Evolutionary conservation across 2,797 vertebrate genomes (phyloP).

Genomic region (Lepidocolaptes lacrymiger): DNA sequence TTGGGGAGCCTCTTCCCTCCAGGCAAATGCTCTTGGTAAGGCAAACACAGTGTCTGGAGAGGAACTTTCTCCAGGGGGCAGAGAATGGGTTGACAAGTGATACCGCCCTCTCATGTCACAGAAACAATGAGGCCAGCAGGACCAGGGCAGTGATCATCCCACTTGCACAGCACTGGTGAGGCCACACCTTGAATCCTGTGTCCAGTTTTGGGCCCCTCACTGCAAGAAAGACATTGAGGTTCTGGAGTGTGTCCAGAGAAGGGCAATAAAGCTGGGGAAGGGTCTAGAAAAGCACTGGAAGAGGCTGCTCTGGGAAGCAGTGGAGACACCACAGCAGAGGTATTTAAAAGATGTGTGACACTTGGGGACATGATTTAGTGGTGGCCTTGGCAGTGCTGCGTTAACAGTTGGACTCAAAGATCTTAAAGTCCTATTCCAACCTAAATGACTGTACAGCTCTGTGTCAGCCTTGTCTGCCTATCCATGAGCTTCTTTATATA

Average conservation of each 20-base stretch:
- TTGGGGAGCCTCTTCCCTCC: not conserved
- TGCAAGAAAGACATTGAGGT: not conserved
- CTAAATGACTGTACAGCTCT: not conserved
- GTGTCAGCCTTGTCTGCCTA: not conserved
- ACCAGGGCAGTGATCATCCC: not conserved
- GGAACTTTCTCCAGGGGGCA: not conserved
- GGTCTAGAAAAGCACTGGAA: not conserved
- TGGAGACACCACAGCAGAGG: not conserved
- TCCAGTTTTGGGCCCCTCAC: not conserved
- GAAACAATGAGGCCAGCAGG: not conserved
- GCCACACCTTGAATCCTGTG: not conserved
- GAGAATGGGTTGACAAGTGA: not conserved
- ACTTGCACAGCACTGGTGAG: not conserved
- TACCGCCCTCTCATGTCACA: not conserved
- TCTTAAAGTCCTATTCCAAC: not conserved
- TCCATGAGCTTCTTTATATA: not conserved
- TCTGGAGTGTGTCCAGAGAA: not conserved
- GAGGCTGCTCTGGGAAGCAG: not conserved
- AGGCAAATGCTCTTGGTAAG: not conserved
- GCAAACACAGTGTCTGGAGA: not conserved
- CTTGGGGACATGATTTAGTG: not conserved
- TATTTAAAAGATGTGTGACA: not conserved
- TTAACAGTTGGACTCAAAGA: fast-evolving
- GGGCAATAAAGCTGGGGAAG: not conserved
- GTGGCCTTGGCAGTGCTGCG: not conserved